phyloP scores from a whole-genome alignment of 2,888 invertebrate genomes.

The Amiota minor region DNA sequence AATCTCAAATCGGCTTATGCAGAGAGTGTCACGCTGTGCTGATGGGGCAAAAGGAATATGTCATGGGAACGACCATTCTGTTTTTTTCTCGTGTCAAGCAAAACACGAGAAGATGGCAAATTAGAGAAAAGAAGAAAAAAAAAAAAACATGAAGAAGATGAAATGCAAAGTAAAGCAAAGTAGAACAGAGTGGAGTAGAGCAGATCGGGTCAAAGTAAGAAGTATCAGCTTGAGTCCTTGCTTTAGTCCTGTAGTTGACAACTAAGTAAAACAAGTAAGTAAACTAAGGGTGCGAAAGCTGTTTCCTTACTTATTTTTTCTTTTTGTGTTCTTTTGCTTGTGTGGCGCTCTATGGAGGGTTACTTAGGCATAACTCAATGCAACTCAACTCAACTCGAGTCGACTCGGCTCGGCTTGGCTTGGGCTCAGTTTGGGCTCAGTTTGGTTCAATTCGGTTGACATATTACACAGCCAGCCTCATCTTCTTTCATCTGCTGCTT shows the following conservation, averaged over 20 bases:
- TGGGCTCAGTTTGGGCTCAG: background rate
- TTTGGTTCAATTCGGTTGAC: background rate
- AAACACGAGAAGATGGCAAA: slow-evolving; percentile 62
- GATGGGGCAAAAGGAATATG: background rate
- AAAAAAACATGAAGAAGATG: slow-evolving; percentile 24
- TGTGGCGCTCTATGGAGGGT: slow-evolving; percentile 12
- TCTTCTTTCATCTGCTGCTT: no score
- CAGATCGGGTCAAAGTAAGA: background rate
- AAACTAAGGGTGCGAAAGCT: slow-evolving; percentile 13
- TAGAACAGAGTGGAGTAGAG: slow-evolving; percentile 1
- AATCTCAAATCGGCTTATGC: no score
- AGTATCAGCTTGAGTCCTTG: background rate
- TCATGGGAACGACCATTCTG: slow-evolving; percentile 27
- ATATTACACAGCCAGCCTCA: background rate
- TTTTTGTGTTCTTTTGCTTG: slow-evolving; percentile 4
- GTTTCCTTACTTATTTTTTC: background rate
- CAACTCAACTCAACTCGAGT: no score
- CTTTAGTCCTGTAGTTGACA: background rate
- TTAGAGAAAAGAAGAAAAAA: slow-evolving; percentile 43
- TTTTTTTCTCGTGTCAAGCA: slow-evolving; percentile 54
- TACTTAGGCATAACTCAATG: background rate
- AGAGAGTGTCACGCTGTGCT: no score
- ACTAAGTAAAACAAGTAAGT: background rate
- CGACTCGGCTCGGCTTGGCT: background rate
- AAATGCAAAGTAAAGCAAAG: slow-evolving; percentile 22